A percentile compares a stretch with the other conserved stretches of the same genome.
Conservation (phyloP, 2,113 vertebrate species). For the Scomber colias region DNA sequence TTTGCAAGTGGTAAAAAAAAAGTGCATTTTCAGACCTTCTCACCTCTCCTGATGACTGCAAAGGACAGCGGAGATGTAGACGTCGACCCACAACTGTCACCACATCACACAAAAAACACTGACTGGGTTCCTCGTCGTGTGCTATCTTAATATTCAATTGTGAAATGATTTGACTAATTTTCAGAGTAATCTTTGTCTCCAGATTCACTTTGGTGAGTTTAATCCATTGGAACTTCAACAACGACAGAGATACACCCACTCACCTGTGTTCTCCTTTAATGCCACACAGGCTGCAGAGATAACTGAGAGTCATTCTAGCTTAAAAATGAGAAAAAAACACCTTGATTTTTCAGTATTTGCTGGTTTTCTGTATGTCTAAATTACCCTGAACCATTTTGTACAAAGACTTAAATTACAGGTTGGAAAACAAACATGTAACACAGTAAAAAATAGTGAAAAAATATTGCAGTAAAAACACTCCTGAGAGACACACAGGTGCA, state of each 20-base stretch:
- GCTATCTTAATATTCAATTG: background rate
- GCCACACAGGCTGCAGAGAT: conserved; percentile 59
- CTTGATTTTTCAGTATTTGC: conserved; percentile 45
- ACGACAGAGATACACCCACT: conserved; percentile 9
- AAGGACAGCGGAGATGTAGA: background rate
- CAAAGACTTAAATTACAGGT: conserved; percentile 43
- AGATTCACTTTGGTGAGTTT: background rate
- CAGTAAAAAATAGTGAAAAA: background rate
- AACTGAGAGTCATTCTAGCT: conserved; percentile 62
- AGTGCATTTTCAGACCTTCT: background rate
- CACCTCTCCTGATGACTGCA: background rate
- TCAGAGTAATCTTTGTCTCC: background rate
- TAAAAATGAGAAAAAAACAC: conserved; percentile 32
- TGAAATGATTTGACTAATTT: conserved; percentile 43
- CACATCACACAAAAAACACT: too few species aligned
- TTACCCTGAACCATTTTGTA: conserved; percentile 62
- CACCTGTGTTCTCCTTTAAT: conserved; percentile 42
- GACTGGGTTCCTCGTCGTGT: background rate
- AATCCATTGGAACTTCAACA: conserved; percentile 30
- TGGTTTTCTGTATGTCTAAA: conserved; percentile 55
- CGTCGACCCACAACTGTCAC: too few species aligned
- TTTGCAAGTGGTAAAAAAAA: background rate
- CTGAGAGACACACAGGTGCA: background rate
- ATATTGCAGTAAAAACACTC: conserved; percentile 13
- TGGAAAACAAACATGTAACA: conserved; percentile 15